Conservation (phyloP, 2,797 vertebrate species). For the Mormyrus hasselquistii region DNA sequence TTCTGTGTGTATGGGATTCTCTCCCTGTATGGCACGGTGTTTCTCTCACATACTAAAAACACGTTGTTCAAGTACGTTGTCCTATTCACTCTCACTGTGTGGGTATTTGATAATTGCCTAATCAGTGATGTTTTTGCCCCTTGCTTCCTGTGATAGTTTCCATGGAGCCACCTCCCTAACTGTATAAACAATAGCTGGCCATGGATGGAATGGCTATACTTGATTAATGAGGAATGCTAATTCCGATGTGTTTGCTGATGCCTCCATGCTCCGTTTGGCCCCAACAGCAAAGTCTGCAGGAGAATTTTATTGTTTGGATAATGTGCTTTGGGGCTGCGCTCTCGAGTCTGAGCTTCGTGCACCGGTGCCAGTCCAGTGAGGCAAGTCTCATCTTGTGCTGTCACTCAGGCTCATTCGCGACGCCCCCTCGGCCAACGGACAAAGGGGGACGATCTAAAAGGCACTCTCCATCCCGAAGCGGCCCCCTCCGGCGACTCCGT, state of each 20-base stretch:
- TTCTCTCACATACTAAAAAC: background rate
- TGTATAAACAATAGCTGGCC: background rate
- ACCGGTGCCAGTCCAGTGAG: background rate
- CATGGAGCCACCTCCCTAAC: background rate
- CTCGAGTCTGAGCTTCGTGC: background rate
- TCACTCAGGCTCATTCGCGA: background rate
- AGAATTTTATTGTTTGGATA: background rate
- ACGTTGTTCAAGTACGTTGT: background rate
- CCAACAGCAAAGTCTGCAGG: background rate
- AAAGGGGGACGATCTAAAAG: background rate
- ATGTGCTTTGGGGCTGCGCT: background rate
- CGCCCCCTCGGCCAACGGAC: background rate
- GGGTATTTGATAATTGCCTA: background rate
- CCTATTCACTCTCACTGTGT: background rate
- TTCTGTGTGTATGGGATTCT: background rate
- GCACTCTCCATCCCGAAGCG: background rate
- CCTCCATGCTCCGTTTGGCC: background rate
- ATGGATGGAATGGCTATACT: background rate
- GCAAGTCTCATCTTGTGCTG: background rate
- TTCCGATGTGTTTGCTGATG: background rate
- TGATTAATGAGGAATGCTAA: conserved; percentile 3
- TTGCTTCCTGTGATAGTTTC: background rate
- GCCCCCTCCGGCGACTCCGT: background rate
- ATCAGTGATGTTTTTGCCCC: background rate
- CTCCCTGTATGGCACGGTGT: background rate